Conservation (phyloP, 2,113 vertebrate genomes). For the Heterotilapia buettikoferi region DNA sequence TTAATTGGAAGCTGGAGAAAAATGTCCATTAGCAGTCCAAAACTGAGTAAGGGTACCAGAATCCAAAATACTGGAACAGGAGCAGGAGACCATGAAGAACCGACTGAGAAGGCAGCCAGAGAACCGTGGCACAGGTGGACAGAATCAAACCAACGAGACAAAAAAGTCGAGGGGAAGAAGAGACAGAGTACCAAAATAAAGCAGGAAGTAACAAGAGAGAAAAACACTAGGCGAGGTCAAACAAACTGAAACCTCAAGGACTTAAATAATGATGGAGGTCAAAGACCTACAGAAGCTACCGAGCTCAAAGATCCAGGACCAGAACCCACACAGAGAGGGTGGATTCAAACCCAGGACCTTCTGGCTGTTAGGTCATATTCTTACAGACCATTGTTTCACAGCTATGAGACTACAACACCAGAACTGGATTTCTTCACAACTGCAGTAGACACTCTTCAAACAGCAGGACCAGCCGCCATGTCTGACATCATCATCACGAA, state of each 20-base stretch:
- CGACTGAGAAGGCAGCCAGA: neutral
- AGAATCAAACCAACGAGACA: neutral
- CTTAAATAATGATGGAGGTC: neutral
- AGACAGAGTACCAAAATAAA: neutral
- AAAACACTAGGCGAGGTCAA: neutral
- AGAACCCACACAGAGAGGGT: neutral
- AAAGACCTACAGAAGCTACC: neutral
- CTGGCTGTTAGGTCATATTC: neutral
- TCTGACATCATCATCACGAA: neutral
- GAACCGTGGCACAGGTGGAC: neutral
- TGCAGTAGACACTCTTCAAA: neutral
- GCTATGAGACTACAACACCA: neutral
- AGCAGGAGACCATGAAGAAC: neutral
- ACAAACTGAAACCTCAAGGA: neutral
- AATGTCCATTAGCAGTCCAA: neutral
- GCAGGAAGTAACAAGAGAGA: neutral
- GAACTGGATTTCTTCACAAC: neutral
- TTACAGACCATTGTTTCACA: neutral
- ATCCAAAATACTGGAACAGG: neutral
- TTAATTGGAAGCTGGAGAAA: neutral
- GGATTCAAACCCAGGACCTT: neutral
- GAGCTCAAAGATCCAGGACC: neutral
- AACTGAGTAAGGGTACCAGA: accelerated
- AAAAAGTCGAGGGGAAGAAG: neutral
- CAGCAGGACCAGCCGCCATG: neutral